Evolutionary conservation across 2,888 invertebrate species (phyloP), one percentile per base, ranked within the genome.

Genomic region (Cyclophora albipunctata): DNA sequence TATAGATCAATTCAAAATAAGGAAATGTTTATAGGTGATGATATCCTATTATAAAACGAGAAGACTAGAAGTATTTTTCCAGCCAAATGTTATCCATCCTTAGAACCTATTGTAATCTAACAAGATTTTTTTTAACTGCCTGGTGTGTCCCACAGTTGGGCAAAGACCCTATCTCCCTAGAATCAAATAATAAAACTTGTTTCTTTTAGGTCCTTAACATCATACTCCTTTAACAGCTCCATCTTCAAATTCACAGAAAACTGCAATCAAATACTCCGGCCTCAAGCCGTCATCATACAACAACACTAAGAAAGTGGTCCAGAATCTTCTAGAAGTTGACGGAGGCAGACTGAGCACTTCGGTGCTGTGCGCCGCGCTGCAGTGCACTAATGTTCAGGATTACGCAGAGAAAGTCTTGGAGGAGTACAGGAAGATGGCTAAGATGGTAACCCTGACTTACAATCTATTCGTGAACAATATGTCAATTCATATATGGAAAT

Each of bases 241-340:
- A 20, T 20, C 20, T 20, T 20, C 20, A 20, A 20, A 20, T 42
- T 20, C 4, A 43, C 71, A 92, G 92, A 90, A 90, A 77, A 79
- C 81, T 35, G 91, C 91, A 1, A 64, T 91, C 0, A 91, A 90
- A 66, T 78, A 91, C 46, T 90, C 92, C 0, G 91, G 90, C 0
- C 60, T 92, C 3, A 91, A 90, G 46, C 89, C 90, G 45, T 71
- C 84, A 1, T 73, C 78, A 0, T 93, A 93, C 67, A 73, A 71
- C 6, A 92, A 90, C 53, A 81, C 82, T 51, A 86, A 89, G 50
- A 90, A 92, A 52, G 86, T 89, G 45, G 73, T 92, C 3, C 90
- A 91, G 65, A 92, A 93, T 60, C 72, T 92, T 1, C 75, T 93
- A 3, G 90, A 91, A 56, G 63, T 93, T 2, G 90, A 90, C 49